Percentiles rank a stretch among this genome's conserved stretches.
Conservation (phyloP, 2,888 invertebrate genomes). For the Zygogramma bicolorata region DNA sequence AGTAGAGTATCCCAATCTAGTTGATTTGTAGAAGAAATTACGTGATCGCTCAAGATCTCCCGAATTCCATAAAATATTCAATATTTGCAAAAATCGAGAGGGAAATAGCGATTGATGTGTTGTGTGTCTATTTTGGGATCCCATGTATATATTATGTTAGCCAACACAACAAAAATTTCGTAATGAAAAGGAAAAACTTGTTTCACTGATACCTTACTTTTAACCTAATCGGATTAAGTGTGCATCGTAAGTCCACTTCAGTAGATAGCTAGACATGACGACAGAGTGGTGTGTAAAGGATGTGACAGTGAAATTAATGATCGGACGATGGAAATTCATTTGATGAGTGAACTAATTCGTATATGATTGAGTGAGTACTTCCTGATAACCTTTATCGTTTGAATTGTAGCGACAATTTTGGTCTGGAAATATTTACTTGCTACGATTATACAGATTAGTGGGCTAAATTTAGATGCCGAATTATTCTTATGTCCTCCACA, state of each 20-base stretch:
- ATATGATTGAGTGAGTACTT: neutral
- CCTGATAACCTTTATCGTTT: too few relatives aligned
- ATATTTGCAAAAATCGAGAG: neutral
- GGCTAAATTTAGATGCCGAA: too few relatives aligned
- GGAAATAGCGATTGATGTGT: neutral
- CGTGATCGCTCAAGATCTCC: too few relatives aligned
- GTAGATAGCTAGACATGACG: slow-evolving; percentile 36
- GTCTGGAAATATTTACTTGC: too few relatives aligned
- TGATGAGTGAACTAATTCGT: neutral
- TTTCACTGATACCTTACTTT: slow-evolving; percentile 42
- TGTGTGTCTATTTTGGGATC: neutral
- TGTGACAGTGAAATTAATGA: slow-evolving; percentile 16
- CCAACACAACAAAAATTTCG: slow-evolving; percentile 27
- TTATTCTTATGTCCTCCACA: too few relatives aligned
- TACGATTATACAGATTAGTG: too few relatives aligned
- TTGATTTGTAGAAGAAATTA: too few relatives aligned
- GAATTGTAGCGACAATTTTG: too few relatives aligned
- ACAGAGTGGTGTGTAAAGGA: slow-evolving; percentile 29
- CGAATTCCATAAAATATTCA: too few relatives aligned
- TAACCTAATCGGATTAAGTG: slow-evolving; percentile 44
- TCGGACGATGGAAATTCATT: neutral
- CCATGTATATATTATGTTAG: neutral
- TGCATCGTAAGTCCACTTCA: slow-evolving; percentile 40
- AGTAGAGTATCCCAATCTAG: too few relatives aligned
- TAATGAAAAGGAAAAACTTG: slow-evolving; percentile 34